Base-by-base conservation (phyloP, 1,140 invertebrate species). In the Nephila pilipes region DNA sequence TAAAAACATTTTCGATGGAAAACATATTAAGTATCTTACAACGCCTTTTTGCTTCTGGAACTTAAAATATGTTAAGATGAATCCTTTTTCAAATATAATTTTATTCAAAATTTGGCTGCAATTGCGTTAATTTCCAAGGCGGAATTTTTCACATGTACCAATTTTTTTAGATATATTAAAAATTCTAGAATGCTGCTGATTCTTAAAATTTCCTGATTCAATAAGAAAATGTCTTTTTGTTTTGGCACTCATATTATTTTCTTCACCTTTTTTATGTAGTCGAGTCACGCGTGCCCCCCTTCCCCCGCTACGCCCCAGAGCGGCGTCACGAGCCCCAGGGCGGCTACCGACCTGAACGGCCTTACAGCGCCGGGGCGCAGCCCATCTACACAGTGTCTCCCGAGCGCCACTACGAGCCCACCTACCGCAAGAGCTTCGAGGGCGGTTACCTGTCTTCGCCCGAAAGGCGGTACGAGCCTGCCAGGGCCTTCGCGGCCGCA, bases 401-500 rank as follows among this genome's bases (percentile, higher is more conserved):
- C 0, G 94, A 94, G 29, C 54, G 90, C 18, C 87, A 87, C 60
- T 94, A 94, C 54, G 93, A 94, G 57, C 90, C 81, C 18, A 87
- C 88, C 22, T 87, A 93, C 69, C 93, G 94, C 60, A 93, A 94
- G 57, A 94, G 94, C 63, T 94, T 94, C 93, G 94, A 94, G 87
- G 96, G 96, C 94, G 97, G 97, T 18, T 98, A 98, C 95, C 97
- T 98, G 96, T 98, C 97, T 89, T 98, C 98, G 22, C 98, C 98
- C 0, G 98, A 98, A 95, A 96, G 98, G 38, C 94, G 94, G 69
- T 75, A 94, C 85, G 96, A 97, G 16, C 95, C 96, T 12, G 94
- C 95, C 55, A 20, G 83, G 38, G 58, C 85, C 12, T 94, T 94
- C 36, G 60, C 94, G 55, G 46, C 87, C 63, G 46, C 46, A 46